phyloP scores from a whole-genome alignment of 2,797 vertebrate species.

The Lepus oiostolus region DNA sequence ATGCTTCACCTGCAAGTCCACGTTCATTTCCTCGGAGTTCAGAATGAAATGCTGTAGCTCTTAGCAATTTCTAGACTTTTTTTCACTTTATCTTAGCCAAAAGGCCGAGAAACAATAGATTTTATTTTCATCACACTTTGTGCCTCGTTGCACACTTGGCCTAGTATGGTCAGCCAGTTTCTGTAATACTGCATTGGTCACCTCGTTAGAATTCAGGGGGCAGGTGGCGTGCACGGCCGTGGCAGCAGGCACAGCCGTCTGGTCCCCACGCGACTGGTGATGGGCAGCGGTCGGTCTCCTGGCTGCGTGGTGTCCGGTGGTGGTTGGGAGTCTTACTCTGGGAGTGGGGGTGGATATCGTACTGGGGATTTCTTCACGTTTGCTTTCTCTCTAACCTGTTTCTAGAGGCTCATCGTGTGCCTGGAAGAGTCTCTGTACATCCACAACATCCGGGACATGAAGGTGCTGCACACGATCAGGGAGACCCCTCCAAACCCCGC shows the following conservation, averaged over 20 bases:
- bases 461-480: slow-evolving; percentile 98
- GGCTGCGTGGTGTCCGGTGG: rapidly evolving
- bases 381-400: not conserved
- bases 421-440: slow-evolving; percentile 99
- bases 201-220: rapidly evolving
- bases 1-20: rapidly evolving
- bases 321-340: rapidly evolving
- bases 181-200: rapidly evolving
- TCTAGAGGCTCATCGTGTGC: slow-evolving; percentile 97
- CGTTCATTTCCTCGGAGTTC: not conserved
- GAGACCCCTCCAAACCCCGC: slow-evolving; percentile 99
- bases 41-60: not conserved
- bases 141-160: not conserved
- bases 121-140: not conserved
- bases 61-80: not conserved
- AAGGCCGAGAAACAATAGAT: not conserved
- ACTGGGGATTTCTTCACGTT: not conserved
- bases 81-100: no score
- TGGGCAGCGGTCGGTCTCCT: not conserved
- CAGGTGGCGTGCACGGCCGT: rapidly evolving
- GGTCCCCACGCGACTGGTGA: rapidly evolving
- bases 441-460: slow-evolving; percentile 99
- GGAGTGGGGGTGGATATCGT: rapidly evolving
- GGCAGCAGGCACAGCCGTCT: not conserved
- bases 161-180: no score